phyloP scores from a whole-genome alignment of 2,113 vertebrate species.

The Serilophus lunatus region DNA sequence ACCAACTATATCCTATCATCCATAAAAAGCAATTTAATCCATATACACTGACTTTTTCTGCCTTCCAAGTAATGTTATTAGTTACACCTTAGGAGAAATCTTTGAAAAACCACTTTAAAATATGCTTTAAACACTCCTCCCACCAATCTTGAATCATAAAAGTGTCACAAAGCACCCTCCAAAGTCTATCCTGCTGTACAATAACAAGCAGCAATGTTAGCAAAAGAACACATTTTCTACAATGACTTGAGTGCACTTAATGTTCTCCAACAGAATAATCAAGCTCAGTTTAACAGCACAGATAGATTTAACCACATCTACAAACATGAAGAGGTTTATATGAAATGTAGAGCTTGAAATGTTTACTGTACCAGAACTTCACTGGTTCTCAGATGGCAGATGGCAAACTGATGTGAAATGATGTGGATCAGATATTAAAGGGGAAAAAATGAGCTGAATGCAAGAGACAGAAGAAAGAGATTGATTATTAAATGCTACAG shows the following conservation, averaged over 20 bases:
- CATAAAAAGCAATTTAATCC: not conserved
- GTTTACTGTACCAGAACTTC: slow-evolving; percentile 75
- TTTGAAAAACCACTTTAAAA: slow-evolving; percentile 12
- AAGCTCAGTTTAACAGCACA: slow-evolving; percentile 34
- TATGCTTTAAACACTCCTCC: slow-evolving; percentile 1
- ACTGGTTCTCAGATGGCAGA: slow-evolving; percentile 75
- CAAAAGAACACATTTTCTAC: slow-evolving; percentile 15
- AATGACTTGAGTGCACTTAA: slow-evolving; percentile 9
- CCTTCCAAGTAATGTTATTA: not conserved
- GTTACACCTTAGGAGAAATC: not conserved
- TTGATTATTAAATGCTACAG: slow-evolving; percentile 65
- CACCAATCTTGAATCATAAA: slow-evolving; percentile 12
- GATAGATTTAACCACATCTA: slow-evolving; percentile 35
- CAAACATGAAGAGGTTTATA: slow-evolving; percentile 55
- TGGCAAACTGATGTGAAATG: slow-evolving; percentile 76
- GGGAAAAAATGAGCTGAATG: slow-evolving; percentile 74
- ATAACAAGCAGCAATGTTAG: slow-evolving; percentile 9
- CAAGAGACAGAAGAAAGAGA: slow-evolving; percentile 74
- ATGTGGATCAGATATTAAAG: slow-evolving; percentile 73
- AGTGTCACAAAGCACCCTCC: slow-evolving; percentile 19
- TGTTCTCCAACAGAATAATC: slow-evolving; percentile 3
- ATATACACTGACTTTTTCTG: not conserved
- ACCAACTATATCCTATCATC: not conserved
- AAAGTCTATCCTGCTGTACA: not conserved
- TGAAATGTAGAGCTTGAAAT: slow-evolving; percentile 75